These are phyloP conservation scores for Mimumesa dahlbomi DNA, from an alignment of 2,888 invertebrate species.

Conservation along the genomic window DNA sequence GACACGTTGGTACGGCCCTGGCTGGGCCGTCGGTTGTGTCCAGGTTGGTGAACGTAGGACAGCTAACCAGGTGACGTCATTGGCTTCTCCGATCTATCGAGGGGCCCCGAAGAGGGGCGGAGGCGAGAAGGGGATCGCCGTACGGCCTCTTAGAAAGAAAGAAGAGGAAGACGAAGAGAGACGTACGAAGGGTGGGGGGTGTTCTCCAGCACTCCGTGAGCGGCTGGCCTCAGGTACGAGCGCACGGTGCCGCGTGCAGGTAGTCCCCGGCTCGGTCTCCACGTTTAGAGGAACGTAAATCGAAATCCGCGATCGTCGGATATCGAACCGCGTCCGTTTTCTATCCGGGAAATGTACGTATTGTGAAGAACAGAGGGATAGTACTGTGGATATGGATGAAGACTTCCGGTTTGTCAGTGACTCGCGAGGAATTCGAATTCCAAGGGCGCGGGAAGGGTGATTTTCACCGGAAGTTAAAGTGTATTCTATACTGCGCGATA, in stretches of 20 bases:
- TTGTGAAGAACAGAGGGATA: too few species aligned
- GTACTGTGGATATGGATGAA: too few species aligned
- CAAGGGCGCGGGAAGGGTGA: too few species aligned
- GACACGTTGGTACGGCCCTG: constrained; percentile 50
- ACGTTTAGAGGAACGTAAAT: constrained; percentile 43
- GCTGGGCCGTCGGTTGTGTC: constrained; percentile 55
- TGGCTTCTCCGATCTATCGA: constrained; percentile 68
- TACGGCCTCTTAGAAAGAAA: constrained; percentile 39
- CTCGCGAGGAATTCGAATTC: too few species aligned
- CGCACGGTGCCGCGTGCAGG: constrained; percentile 73
- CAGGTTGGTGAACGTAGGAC: constrained; percentile 72
- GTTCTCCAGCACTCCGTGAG: constrained; percentile 74
- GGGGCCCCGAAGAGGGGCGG: constrained; percentile 37
- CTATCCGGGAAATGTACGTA: too few species aligned
- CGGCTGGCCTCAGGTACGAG: constrained; percentile 76
- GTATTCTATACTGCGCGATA: too few species aligned
- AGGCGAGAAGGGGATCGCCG: constrained; percentile 36
- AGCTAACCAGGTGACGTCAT: constrained; percentile 74
- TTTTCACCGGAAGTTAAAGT: too few species aligned
- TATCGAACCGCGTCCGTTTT: too few species aligned
- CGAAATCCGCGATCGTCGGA: constrained; percentile 37
- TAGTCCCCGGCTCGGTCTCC: constrained; percentile 62
- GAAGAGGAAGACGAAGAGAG: constrained; percentile 55
- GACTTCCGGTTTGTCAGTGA: too few species aligned
- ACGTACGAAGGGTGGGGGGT: constrained; percentile 71